phyloP scores from a whole-genome alignment of 1,140 invertebrate genomes.

The Myzus persicae region DNA sequence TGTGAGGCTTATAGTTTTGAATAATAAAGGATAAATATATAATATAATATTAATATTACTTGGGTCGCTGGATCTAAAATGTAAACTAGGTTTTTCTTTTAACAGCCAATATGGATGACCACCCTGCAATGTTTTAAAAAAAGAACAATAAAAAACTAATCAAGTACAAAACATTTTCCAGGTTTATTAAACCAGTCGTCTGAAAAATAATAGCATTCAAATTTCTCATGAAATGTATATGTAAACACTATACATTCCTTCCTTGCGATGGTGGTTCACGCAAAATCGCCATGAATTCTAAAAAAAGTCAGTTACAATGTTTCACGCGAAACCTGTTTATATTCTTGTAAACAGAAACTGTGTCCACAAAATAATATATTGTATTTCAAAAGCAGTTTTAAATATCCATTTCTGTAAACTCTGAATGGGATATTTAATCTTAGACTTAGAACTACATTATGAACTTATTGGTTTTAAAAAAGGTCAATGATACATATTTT shows the following conservation, averaged over 20 bases:
- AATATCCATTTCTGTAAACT: not conserved
- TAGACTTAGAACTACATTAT: not conserved
- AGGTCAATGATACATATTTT: too few relatives aligned
- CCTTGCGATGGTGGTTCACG: fast-evolving
- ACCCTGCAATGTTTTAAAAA: slow-evolving; percentile 41
- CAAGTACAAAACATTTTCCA: not conserved
- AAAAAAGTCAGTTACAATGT: not conserved
- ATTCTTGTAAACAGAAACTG: not conserved
- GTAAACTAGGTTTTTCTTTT: slow-evolving; percentile 18
- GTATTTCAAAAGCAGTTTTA: not conserved
- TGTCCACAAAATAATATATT: not conserved
- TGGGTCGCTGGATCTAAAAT: slow-evolving; percentile 39
- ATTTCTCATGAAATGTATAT: not conserved
- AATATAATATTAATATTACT: slow-evolving; percentile 33
- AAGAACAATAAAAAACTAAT: not conserved
- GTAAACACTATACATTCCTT: not conserved
- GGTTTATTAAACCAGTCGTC: not conserved
- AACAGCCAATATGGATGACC: slow-evolving; percentile 47
- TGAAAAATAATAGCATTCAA: not conserved
- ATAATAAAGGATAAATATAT: not conserved
- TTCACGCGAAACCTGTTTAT: not conserved
- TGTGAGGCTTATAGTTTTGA: not conserved
- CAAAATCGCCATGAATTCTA: not conserved
- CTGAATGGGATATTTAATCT: not conserved
- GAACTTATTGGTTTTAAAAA: too few relatives aligned